A percentile compares a stretch with the other conserved stretches of the same genome.
Evolutionary conservation across 2,888 invertebrate species (phyloP).

Genomic region (Philhelius pedissequus): DNA sequence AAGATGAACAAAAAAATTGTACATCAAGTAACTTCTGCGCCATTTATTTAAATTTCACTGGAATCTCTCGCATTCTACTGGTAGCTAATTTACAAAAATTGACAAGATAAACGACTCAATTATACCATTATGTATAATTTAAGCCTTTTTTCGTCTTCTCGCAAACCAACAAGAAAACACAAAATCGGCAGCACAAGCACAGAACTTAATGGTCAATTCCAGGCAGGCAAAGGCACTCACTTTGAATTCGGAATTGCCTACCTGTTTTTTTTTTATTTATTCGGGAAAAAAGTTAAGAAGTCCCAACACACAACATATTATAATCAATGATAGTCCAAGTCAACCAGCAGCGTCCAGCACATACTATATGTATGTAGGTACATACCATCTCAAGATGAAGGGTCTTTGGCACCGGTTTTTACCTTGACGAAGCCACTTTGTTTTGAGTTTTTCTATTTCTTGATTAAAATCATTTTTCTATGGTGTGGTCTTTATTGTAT

Average conservation of each 20-base stretch:
- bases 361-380: neutral
- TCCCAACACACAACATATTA: neutral
- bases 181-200: constrained; percentile 5
- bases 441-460: constrained; percentile 14
- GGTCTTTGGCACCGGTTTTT: constrained; percentile 57
- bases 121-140: constrained; percentile 35
- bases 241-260: constrained; percentile 33
- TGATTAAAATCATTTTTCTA: constrained; percentile 28
- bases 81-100: constrained; percentile 47
- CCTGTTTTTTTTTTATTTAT: neutral
- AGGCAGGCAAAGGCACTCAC: neutral
- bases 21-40: neutral
- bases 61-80: constrained; percentile 18
- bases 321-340: constrained; percentile 29
- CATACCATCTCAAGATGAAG: constrained; percentile 2
- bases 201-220: neutral
- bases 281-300: neutral
- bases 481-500: neutral
- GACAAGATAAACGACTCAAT: constrained; percentile 53
- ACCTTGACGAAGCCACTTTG: constrained; percentile 37
- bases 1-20: neutral
- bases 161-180: neutral
- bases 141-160: neutral
- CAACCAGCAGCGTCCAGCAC: neutral
- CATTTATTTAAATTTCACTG: constrained; percentile 18